Evolutionary conservation across 2,888 invertebrate species (phyloP).

Genomic region (Synergus gifuensis): DNA sequence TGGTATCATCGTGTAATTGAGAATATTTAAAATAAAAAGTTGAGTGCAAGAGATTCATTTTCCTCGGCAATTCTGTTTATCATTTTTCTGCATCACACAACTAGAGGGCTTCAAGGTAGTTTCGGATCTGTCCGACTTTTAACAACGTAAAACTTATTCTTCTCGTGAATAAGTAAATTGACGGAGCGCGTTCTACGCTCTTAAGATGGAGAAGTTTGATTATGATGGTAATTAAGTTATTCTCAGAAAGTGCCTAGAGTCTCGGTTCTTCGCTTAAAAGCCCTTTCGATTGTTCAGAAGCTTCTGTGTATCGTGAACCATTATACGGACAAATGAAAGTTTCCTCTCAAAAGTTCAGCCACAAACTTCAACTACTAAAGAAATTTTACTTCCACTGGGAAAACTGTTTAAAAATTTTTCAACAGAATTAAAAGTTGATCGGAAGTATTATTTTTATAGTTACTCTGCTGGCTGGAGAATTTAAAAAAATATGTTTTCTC

Average conservation of each 20-base stretch:
- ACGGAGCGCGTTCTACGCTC: not conserved
- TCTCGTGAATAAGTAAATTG: slow-evolving; percentile 29
- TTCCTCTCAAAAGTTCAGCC: slow-evolving; percentile 3
- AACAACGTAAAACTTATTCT: slow-evolving; percentile 26
- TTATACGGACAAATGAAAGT: slow-evolving; percentile 25
- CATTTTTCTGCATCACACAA: slow-evolving; percentile 1
- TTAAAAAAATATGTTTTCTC: not conserved
- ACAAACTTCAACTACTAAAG: not conserved
- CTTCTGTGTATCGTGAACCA: slow-evolving; percentile 30
- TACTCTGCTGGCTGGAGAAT: too few relatives aligned
- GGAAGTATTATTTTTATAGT: not conserved
- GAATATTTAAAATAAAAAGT: not conserved
- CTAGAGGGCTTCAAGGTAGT: not conserved
- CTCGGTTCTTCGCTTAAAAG: slow-evolving; percentile 33
- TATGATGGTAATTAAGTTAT: slow-evolving; percentile 37
- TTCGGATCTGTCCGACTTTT: not conserved
- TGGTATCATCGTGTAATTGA: not conserved
- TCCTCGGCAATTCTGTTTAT: not conserved
- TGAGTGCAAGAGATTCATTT: not conserved
- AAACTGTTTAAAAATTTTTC: not conserved
- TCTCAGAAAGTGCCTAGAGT: slow-evolving; percentile 30
- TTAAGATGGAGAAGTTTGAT: slow-evolving; percentile 35
- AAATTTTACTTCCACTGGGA: not conserved
- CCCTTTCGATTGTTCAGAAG: slow-evolving; percentile 27
- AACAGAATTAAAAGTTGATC: slow-evolving; percentile 7